phyloP scores from a whole-genome alignment of 2,113 vertebrate species.

The Rattus rattus region DNA sequence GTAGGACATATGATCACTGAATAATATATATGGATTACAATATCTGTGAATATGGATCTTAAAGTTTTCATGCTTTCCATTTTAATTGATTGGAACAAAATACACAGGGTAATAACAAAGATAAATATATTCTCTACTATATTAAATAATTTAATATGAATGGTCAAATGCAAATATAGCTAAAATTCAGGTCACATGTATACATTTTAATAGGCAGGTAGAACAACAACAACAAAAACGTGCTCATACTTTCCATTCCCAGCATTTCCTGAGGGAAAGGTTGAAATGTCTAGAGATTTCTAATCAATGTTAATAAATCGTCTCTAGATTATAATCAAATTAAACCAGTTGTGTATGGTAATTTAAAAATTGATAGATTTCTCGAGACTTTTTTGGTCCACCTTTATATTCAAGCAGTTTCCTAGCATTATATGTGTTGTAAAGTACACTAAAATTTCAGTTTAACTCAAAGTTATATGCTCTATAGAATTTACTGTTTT shows the following conservation, averaged over 20 bases:
- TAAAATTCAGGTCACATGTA: neutral
- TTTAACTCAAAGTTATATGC: conserved; percentile 41
- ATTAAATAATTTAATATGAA: conserved; percentile 6
- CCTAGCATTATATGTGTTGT: neutral
- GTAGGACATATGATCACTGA: neutral
- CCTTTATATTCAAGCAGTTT: conserved; percentile 62
- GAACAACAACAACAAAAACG: neutral
- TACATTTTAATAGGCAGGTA: neutral
- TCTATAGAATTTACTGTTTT: neutral
- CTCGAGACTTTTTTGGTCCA: neutral
- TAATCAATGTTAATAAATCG: neutral
- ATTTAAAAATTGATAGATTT: neutral
- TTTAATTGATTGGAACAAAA: neutral
- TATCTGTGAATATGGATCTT: neutral
- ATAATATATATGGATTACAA: neutral
- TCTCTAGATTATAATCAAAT: neutral
- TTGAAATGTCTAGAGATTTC: neutral
- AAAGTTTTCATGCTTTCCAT: neutral
- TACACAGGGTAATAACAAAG: neutral
- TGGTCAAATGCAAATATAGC: neutral
- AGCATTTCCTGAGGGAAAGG: neutral
- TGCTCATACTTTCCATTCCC: rapidly evolving
- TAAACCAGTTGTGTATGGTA: neutral
- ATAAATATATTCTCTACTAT: neutral
- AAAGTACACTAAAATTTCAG: conserved; percentile 19